Base-by-base conservation (phyloP, 2,797 vertebrate species). In the Cyclura pinguis region DNA sequence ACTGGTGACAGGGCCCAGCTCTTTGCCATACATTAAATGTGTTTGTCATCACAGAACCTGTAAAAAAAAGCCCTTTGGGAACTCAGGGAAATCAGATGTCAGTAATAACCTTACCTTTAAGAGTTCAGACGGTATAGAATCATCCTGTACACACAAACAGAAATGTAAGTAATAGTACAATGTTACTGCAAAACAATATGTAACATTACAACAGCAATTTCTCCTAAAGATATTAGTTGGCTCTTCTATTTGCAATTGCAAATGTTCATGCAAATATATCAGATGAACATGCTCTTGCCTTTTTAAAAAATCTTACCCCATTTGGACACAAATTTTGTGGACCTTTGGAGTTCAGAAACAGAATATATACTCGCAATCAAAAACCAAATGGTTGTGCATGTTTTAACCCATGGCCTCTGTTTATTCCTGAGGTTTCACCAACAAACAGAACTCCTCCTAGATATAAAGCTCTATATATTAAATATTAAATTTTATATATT, bases 341-440 rank as follows among this genome's bases (percentile, higher is more conserved):
- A 47, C 27, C 10, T 42, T 38, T 81, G 38, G 6, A 62, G 74
- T 6, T 82, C 16, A 73, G 52, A 55, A 57, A 55, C 32, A 55
- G 47, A 69, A 69, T 27, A 50, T 52, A 69, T 32, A 47, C 7
- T 80, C 32, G 20, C 55, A 81, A 3, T 20, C 0, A 74, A 62
- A 8, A 73, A 86, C 7, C 81, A 13, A 80, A 67, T 47, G 69
- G 73, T 18, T 6, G n/a, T 1, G 52, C 8, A 14, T 13, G 52
- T 29, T 24, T 78, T 47, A 47, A 47, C 42, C 42, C 42, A 47
- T 47, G 42, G 42, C 42, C 42, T 47, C 42, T 78, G n/a, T 91
- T 77, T 73, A 78, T 88, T 69, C 90, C 80, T 88, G 86, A 91
- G 81, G 29, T 69, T 91, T 78, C 16, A 78, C 42, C n/a, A 57